A percentile compares a stretch with the other conserved stretches of the same genome.
Conservation (phyloP, 2,113 vertebrate species). For the Monarcha castaneiventris region DNA sequence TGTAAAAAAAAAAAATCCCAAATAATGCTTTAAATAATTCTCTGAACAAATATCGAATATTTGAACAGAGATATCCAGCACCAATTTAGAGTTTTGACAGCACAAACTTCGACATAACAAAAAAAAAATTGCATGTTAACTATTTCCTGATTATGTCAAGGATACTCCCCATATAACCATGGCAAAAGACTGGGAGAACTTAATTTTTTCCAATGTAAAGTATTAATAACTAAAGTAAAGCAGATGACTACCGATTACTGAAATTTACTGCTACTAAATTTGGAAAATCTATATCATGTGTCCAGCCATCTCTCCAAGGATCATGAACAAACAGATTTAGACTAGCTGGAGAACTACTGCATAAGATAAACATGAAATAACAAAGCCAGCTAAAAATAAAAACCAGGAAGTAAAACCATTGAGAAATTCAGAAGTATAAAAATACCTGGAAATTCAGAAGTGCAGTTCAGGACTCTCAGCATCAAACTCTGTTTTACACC, state of each 20-base stretch:
- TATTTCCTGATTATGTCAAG: neutral
- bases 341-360: slow-evolving; percentile 10
- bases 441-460: slow-evolving; percentile 8
- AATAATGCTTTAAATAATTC: neutral
- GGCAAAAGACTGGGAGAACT: neutral
- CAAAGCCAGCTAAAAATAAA: slow-evolving; percentile 43
- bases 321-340: slow-evolving; percentile 28
- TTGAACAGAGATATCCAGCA: neutral
- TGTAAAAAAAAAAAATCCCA: neutral
- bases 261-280: slow-evolving; percentile 9
- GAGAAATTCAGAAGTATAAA: slow-evolving; percentile 7
- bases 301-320: slow-evolving; percentile 28
- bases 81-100: neutral
- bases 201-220: neutral
- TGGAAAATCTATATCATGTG: slow-evolving; percentile 5
- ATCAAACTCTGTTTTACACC: neutral
- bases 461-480: neutral
- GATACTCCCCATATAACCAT: neutral
- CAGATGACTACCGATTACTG: neutral
- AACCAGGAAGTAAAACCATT: slow-evolving; percentile 14
- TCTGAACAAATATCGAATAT: neutral
- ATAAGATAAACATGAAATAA: slow-evolving; percentile 24
- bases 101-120: neutral
- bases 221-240: slow-evolving; percentile 9
- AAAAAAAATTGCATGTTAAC: neutral